Conservation (phyloP, 2,888 invertebrate species). For the Agriopis aurantiaria region DNA sequence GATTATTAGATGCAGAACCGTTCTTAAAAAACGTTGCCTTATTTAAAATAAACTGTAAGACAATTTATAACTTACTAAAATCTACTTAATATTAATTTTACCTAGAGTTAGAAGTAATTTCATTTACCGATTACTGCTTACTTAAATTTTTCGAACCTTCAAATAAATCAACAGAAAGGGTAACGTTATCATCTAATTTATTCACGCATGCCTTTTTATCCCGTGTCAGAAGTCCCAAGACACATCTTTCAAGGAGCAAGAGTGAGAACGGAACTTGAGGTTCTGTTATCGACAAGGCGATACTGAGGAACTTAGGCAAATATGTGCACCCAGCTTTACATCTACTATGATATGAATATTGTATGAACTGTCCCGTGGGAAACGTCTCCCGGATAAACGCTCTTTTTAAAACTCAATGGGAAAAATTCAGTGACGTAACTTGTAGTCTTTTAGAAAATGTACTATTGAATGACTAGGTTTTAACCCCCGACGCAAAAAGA, state of each 20-base stretch:
- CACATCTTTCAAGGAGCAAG: conserved; percentile 29
- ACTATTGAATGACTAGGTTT: background rate
- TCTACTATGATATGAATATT: conserved; percentile 77
- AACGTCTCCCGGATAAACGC: conserved; percentile 70
- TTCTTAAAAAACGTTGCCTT: no score
- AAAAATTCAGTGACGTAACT: conserved; percentile 62
- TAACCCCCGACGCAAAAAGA: no score
- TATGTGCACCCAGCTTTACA: conserved; percentile 64
- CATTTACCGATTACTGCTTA: background rate
- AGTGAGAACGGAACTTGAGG: conserved; percentile 20
- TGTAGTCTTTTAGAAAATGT: conserved; percentile 42
- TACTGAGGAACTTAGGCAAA: conserved; percentile 4
- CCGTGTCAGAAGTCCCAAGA: conserved; percentile 36
- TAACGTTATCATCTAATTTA: conserved; percentile 30
- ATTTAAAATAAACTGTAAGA: no score
- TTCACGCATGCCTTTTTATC: conserved; percentile 34
- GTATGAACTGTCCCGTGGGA: conserved; percentile 75
- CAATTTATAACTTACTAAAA: no score
- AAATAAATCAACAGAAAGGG: conserved; percentile 12
- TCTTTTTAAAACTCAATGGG: conserved; percentile 70
- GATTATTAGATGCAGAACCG: no score
- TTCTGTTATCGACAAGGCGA: conserved; percentile 23
- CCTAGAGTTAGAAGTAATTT: no score
- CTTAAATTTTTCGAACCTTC: background rate
- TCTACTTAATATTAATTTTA: no score